Base-by-base conservation (phyloP, 53 echinoderm and acorn worm species). In the Holothuria scabra region DNA sequence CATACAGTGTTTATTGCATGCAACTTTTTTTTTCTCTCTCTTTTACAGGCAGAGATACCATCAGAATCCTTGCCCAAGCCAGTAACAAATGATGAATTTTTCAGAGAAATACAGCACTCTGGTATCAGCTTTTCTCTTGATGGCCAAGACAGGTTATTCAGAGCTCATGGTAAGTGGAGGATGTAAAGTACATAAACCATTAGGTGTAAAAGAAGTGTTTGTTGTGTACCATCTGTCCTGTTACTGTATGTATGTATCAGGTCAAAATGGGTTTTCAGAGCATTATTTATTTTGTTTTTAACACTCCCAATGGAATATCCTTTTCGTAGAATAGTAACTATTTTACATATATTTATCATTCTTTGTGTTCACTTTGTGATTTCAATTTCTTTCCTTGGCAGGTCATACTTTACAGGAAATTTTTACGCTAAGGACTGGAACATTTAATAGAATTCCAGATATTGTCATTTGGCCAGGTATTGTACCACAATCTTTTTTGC, bases 391-490 rank as follows among this genome's bases (percentile, higher is more conserved):
- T 84, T 81, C 59, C 72, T 83, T 83, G 74, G 7, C 81, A 97
- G 97, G 97, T 81, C 97, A 97, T 57, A 97, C 97, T 31, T 75
- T 97, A 62, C 92, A 94, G 68, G 97, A 97, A 46, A 84, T 97
- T 30, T 97, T 97, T 84, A 88, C 90, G 12, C 83, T 97, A 21
- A 86, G 97, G 66, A 90, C 92, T 59, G 92, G 94, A 8, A 88
- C 49, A 34, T 94, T 97, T 89, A 83, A 82, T 56, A 85, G 97
- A 26, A 94, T 97, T 80, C 97, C 97, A 69, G 97, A 97, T 83
- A 92, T 97, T 31, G 94, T 97, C 48, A 87, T 96, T 46, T 96
- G 97, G 97, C 97, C 97, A 90, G 85, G 97, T 97, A 92, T 60
- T 89, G 83, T 28, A 12, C 22, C 3, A 52, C 18, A 4, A 18